Evolutionary conservation across 2,888 invertebrate species (phyloP).

Genomic region (Eupithecia insigniata): DNA sequence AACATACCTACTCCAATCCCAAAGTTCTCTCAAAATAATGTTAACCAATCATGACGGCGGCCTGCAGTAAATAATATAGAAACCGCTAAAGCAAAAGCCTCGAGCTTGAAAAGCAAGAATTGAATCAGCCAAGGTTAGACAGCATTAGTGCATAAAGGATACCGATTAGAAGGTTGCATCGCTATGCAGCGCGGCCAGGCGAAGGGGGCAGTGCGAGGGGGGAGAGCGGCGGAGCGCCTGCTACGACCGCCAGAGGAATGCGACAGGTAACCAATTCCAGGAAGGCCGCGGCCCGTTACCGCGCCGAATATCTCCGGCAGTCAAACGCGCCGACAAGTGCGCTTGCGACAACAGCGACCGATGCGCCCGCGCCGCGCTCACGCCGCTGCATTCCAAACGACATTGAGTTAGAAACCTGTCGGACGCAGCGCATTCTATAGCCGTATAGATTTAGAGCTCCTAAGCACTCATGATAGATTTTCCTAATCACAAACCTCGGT

Average conservation of each 20-base stretch:
- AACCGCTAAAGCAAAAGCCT: slow-evolving; percentile 7
- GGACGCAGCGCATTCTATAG: slow-evolving; percentile 42
- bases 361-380: slow-evolving; percentile 59
- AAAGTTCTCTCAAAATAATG: background rate
- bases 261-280: slow-evolving; percentile 84
- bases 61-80: slow-evolving; percentile 7
- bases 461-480: background rate
- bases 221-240: slow-evolving; percentile 54
- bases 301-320: slow-evolving; percentile 83
- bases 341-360: slow-evolving; percentile 81
- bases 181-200: slow-evolving; percentile 58
- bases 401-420: slow-evolving; percentile 82
- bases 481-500: background rate
- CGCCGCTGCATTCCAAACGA: slow-evolving; percentile 77
- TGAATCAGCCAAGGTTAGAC: slow-evolving; percentile 37
- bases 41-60: background rate
- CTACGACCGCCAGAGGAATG: slow-evolving; percentile 78
- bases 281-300: slow-evolving; percentile 84
- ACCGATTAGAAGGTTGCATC: slow-evolving; percentile 65
- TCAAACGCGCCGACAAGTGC: slow-evolving; percentile 84
- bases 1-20: background rate
- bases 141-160: slow-evolving; percentile 53
- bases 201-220: slow-evolving; percentile 41
- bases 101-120: slow-evolving; percentile 17
- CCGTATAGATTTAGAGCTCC: background rate